These are phyloP conservation scores for Syritta pipiens DNA, from an alignment of 2,888 invertebrate genomes.

Conservation along the genomic window DNA sequence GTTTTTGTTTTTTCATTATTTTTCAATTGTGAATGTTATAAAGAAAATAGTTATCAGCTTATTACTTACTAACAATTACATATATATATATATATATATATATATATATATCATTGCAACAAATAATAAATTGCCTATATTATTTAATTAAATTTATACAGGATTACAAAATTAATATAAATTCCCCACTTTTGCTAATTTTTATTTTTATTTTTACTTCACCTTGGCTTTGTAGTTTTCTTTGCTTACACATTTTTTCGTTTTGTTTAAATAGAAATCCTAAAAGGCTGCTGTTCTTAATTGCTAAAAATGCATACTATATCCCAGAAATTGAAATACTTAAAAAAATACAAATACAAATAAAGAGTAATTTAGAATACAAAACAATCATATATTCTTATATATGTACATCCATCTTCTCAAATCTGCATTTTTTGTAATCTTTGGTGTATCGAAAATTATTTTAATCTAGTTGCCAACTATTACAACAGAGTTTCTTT, in stretches of 20 bases:
- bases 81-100: too few species aligned
- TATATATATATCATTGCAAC: constrained; percentile 36
- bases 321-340: too few species aligned
- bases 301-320: constrained; percentile 52
- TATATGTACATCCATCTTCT: constrained; percentile 63
- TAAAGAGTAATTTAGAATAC: constrained; percentile 30
- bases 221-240: background rate
- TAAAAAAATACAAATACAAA: constrained; percentile 8
- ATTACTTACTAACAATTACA: constrained; percentile 37
- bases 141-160: constrained; percentile 28
- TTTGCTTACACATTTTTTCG: background rate
- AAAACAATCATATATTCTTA: constrained; percentile 27
- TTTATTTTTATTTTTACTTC: too few species aligned
- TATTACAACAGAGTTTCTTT: background rate
- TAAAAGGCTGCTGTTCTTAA: constrained; percentile 25
- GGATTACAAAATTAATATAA: constrained; percentile 41
- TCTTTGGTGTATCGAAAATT: constrained; percentile 59
- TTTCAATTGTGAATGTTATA: constrained; percentile 9
- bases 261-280: constrained; percentile 2
- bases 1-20: too few species aligned
- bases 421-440: constrained; percentile 19
- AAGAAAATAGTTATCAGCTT: constrained; percentile 38
- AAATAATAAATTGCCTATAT: constrained; percentile 38
- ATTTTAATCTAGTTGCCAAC: constrained; percentile 39
- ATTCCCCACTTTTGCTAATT: constrained; percentile 5